Percentiles rank a stretch among this genome's conserved stretches.
Evolutionary conservation across 2,797 vertebrate genomes (phyloP).

Genomic region (Acropternis orthonyx): DNA sequence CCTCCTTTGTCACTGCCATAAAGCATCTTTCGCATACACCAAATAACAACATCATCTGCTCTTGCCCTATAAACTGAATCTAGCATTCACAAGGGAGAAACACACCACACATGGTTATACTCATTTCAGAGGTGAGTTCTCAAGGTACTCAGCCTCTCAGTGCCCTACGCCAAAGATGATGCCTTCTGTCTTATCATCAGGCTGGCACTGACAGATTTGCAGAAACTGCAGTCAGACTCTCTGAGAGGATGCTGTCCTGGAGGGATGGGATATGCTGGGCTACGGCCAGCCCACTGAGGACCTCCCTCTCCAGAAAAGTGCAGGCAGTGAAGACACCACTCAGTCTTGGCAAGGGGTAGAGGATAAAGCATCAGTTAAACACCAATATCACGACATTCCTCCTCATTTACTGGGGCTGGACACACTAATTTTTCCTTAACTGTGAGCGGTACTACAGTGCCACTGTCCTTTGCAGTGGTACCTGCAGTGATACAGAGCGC

Average conservation of each 20-base stretch:
- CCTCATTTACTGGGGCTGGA: neutral
- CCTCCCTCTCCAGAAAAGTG: neutral
- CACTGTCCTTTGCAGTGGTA: neutral
- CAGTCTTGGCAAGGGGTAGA: neutral
- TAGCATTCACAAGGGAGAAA: neutral
- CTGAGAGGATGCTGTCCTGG: neutral
- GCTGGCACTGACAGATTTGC: neutral
- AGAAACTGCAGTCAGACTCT: neutral
- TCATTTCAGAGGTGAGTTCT: neutral
- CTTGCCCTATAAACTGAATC: neutral
- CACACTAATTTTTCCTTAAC: neutral
- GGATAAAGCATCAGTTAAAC: neutral
- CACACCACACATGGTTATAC: too few relatives aligned
- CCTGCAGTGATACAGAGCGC: neutral
- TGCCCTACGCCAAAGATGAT: accelerated
- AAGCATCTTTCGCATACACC: neutral
- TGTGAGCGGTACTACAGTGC: neutral
- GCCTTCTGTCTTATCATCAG: neutral
- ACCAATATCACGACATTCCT: neutral
- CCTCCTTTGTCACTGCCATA: neutral
- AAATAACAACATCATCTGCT: neutral
- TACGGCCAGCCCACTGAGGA: neutral
- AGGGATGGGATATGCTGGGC: neutral
- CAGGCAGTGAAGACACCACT: neutral
- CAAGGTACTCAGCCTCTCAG: neutral